These are phyloP conservation scores for Apistogramma diplotaenia DNA, from an alignment of 2,113 vertebrate species.

Conservation along the genomic window DNA sequence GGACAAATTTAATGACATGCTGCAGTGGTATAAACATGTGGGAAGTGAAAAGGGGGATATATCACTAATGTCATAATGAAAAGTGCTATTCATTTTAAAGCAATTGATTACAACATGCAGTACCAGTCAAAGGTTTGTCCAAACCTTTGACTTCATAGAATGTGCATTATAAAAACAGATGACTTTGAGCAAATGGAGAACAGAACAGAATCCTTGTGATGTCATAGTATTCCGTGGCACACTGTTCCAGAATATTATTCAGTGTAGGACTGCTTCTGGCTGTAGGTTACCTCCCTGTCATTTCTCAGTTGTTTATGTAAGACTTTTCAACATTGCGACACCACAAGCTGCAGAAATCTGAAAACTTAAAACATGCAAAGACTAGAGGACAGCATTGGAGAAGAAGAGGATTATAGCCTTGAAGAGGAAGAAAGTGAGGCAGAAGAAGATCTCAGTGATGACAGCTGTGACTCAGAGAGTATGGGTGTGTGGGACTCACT, in stretches of 20 bases:
- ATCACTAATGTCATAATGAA: background rate
- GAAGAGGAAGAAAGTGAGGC: background rate
- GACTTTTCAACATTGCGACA: background rate
- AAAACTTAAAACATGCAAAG: background rate
- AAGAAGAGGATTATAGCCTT: background rate
- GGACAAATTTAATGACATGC: background rate
- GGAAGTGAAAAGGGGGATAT: background rate
- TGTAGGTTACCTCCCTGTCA: background rate
- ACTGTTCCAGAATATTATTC: background rate
- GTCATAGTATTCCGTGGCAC: background rate
- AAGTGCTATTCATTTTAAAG: background rate
- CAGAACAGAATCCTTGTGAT: background rate
- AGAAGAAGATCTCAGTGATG: background rate
- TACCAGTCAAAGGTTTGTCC: too few species aligned
- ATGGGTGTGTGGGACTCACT: background rate
- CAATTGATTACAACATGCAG: background rate
- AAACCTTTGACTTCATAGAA: background rate
- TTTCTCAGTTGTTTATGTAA: background rate
- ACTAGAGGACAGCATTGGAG: background rate
- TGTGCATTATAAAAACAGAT: background rate
- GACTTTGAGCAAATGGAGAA: background rate
- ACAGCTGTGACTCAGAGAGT: background rate
- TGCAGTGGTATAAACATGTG: background rate
- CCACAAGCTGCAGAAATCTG: background rate
- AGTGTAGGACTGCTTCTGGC: background rate